These are phyloP conservation scores for Brachionus asplanchnoidis DNA, from an alignment of 1,140 invertebrate species.

Conservation along the genomic window DNA sequence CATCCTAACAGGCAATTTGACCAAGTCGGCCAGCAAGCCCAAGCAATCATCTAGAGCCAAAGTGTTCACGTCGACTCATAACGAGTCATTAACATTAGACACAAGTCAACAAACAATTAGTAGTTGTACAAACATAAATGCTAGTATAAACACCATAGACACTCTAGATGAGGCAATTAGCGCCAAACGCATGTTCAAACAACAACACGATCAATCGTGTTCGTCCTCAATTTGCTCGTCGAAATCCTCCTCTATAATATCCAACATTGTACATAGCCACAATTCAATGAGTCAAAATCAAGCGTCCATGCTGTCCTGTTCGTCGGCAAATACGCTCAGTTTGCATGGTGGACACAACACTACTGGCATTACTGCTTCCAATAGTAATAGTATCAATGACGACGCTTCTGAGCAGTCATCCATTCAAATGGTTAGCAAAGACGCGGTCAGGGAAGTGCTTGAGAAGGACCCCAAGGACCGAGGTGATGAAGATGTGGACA, in stretches of 20 bases:
- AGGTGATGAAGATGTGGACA: conserved; percentile 88
- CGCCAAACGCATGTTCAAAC: not conserved
- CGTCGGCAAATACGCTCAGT: not conserved
- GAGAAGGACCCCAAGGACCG: conserved; percentile 91
- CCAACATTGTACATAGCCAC: not conserved
- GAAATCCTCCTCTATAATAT: not conserved
- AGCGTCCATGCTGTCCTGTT: not conserved
- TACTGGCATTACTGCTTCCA: conserved; percentile 13
- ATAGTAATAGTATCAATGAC: conserved; percentile 30
- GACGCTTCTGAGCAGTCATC: conserved; percentile 17
- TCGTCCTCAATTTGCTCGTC: conserved; percentile 13
- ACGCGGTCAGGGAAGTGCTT: conserved; percentile 89
- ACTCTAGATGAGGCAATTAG: conserved; percentile 18
- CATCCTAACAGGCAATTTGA: not conserved
- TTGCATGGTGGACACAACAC: not conserved
- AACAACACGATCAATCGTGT: conserved; percentile 27
- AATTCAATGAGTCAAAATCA: conserved; percentile 19
- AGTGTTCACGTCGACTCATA: not conserved
- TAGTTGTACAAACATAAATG: conserved; percentile 32
- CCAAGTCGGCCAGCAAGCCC: not conserved
- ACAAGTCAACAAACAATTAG: conserved; percentile 41
- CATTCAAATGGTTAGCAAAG: conserved; percentile 59
- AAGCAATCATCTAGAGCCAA: not conserved
- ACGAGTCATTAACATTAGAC: conserved; percentile 23
- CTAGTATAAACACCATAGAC: conserved; percentile 33